These are phyloP conservation scores for Artemia sinica DNA, from an alignment of 2,888 invertebrate species.

Conservation along the genomic window DNA sequence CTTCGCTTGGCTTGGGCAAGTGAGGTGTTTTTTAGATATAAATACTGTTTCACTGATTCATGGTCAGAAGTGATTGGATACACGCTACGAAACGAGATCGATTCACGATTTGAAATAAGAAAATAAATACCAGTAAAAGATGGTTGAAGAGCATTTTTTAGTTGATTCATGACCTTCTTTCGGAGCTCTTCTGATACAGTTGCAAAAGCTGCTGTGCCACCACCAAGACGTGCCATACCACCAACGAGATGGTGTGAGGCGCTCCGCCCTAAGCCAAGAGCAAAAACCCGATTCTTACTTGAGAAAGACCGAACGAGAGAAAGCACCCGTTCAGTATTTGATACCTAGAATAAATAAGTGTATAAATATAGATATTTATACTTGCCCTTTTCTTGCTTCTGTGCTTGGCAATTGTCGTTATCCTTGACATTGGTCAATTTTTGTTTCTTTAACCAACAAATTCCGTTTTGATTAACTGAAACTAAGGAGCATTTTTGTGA, in stretches of 20 bases:
- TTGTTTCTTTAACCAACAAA: too few relatives aligned
- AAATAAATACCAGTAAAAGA: slow-evolving; percentile 24
- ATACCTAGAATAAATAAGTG: slow-evolving; percentile 23
- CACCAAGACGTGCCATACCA: slow-evolving; percentile 31
- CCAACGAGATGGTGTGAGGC: slow-evolving; percentile 31
- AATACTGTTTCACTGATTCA: not conserved
- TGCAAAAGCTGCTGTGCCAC: slow-evolving; percentile 31
- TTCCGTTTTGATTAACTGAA: too few relatives aligned
- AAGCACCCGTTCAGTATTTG: slow-evolving; percentile 29
- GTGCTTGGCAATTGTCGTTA: too few relatives aligned
- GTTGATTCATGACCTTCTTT: slow-evolving; percentile 27
- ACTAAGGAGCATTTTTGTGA: too few relatives aligned
- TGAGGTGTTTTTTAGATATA: too few relatives aligned
- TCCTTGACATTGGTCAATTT: too few relatives aligned
- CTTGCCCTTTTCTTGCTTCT: too few relatives aligned
- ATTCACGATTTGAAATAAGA: slow-evolving; percentile 11
- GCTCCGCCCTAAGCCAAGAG: slow-evolving; percentile 31
- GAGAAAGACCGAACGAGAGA: slow-evolving; percentile 27
- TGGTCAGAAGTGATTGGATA: not conserved
- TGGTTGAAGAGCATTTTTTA: slow-evolving; percentile 28
- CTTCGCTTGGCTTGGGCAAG: too few relatives aligned
- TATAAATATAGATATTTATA: too few relatives aligned
- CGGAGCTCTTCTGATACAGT: slow-evolving; percentile 27
- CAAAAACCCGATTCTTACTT: slow-evolving; percentile 28
- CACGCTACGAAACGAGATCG: not conserved